Evolutionary conservation across 30 jellyfish, hydroid and myxozoan species (phyloP), one percentile per base, ranked within the genome.

Genomic region (Nemopilema nomurai): DNA sequence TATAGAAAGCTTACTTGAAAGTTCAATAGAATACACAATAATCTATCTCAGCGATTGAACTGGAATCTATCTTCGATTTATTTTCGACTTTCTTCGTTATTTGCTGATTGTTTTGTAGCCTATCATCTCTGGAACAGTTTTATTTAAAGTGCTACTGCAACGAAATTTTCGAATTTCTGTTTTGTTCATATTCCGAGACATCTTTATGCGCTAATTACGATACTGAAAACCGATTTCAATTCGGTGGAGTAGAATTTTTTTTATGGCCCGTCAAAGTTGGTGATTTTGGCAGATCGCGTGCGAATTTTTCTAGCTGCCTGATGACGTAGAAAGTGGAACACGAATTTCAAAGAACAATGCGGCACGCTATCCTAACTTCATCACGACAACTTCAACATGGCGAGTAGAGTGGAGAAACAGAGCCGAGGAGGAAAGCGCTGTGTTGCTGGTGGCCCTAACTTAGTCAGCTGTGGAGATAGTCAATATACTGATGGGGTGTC

Each of bases 91-190:
- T n/a, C n/a, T n/a, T n/a, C n/a, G n/a, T n/a, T n/a, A n/a, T n/a
- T n/a, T n/a, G n/a, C n/a, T n/a, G n/a, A n/a, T n/a, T n/a, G n/a
- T n/a, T n/a, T n/a, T n/a, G n/a, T n/a, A n/a, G n/a, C n/a, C n/a
- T n/a, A n/a, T n/a, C n/a, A n/a, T n/a, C n/a, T n/a, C n/a, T n/a
- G n/a, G n/a, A n/a, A n/a, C n/a, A n/a, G n/a, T n/a, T n/a, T n/a
- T n/a, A n/a, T n/a, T 70, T 70, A 70, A 70, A 70, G 80, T 70
- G 80, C 28, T 70, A 71, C n/a, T 71, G 81, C 81, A 31, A 29
- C 64, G 67, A 71, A 71, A 71, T 71, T 71, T 71, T 29, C 31
- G 67, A 31, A 26, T 28, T 3, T 28, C 64, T 8, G 20, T 71
- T 71, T 31, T 71, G 23, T 8, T 16, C 80, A 28, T 70, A 71